Conservation (phyloP, 1,140 invertebrate genomes). For the Pachypsylla venusta region DNA sequence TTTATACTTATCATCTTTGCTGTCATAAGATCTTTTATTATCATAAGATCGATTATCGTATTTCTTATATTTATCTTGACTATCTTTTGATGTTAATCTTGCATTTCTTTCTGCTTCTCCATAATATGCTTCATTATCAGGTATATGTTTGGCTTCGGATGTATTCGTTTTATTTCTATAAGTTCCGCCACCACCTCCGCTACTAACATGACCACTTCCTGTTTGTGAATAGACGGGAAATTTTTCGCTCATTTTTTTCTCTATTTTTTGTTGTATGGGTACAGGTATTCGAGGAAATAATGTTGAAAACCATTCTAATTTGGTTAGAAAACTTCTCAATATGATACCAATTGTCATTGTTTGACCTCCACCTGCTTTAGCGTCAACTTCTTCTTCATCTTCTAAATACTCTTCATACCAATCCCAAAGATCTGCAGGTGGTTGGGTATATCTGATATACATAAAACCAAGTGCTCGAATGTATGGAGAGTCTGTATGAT, state of each 20-base stretch:
- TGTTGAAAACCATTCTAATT: slow-evolving; percentile 96
- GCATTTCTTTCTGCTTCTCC: slow-evolving; percentile 33
- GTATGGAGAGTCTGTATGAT: slow-evolving; percentile 92
- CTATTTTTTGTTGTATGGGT: slow-evolving; percentile 80
- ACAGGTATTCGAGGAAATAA: slow-evolving; percentile 98
- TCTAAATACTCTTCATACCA: slow-evolving; percentile 96
- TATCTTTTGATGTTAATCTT: background rate
- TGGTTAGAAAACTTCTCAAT: slow-evolving; percentile 82
- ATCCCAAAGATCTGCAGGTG: slow-evolving; percentile 83
- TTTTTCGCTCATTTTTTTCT: slow-evolving; percentile 49
- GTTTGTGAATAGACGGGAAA: slow-evolving; percentile 34
- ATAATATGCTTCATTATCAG: slow-evolving; percentile 36
- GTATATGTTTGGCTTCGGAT: slow-evolving; percentile 32
- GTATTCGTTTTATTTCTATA: slow-evolving; percentile 24
- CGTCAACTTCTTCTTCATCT: slow-evolving; percentile 92
- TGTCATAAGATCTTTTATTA: slow-evolving; percentile 10
- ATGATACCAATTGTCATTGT: slow-evolving; percentile 88
- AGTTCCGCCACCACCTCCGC: slow-evolving; percentile 32
- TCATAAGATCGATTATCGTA: background rate
- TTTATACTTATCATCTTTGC: slow-evolving; percentile 16
- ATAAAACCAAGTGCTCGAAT: slow-evolving; percentile 93
- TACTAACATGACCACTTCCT: slow-evolving; percentile 30
- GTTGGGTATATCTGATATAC: slow-evolving; percentile 91
- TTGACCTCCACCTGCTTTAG: slow-evolving; percentile 92
- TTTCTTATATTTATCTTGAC: slow-evolving; percentile 8